Base-by-base conservation (phyloP, 2,797 vertebrate genomes). In the Sebastes minor region DNA sequence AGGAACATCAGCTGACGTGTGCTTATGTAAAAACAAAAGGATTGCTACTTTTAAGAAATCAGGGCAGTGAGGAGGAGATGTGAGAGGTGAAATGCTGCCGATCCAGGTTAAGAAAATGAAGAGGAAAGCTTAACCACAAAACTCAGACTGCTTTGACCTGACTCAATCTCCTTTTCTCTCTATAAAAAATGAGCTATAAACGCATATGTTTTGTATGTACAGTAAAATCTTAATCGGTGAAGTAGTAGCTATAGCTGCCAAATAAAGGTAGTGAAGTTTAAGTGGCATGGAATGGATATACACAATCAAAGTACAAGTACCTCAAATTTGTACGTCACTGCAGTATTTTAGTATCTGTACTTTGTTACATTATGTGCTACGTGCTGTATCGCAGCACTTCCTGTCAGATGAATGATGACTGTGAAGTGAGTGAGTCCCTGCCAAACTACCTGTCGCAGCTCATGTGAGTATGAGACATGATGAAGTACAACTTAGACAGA, bases 391-490 rank as follows among this genome's bases (percentile, higher is more conserved):
- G 4, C 30, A 1, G 14, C 25, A 8, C 35, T 1, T 46, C 46
- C 30, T 30, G 20, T 33, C 1, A 10, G 52, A 22, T 12, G 10
- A 27, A 61, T 3, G 9, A 16, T 5, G 16, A 23, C 59, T 27
- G 20, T 18, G 30, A n/a, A 8, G 46, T 20, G 23, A 7, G n/a
- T 13, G 25, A 73, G 28, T 35, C n/a, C 4, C 56, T 32, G 23
- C 22, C 1, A 13, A 22, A 27, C 10, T 32, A 63, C 68, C 57
- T 76, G 77, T 27, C 4, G n/a, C 35, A 4, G 23, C 27, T 16
- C 74, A 81, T 78, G 59, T 86, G 84, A 76, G 63, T 69, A 6
- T 49, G 30, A 79, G 20, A 10, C 5, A 14, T 4, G 3, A 13
- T 28, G 52, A 53, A 20, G 59, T 2, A 1, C 14, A 55, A 3